These are phyloP conservation scores for Euplagia quadripunctaria DNA, from an alignment of 2,888 invertebrate genomes.

Conservation along the genomic window DNA sequence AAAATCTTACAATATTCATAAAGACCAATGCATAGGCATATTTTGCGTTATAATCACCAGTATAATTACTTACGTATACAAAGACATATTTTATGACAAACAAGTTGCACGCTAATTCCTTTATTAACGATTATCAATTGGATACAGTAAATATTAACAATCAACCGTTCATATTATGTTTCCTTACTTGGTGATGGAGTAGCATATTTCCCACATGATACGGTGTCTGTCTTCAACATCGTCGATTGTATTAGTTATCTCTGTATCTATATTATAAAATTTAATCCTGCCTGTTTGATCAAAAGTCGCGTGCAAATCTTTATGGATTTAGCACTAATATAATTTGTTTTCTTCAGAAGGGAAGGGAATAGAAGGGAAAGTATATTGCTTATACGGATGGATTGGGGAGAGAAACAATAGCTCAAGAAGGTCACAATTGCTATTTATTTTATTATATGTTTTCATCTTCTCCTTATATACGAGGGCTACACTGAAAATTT, in stretches of 20 bases:
- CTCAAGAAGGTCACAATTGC: too few relatives aligned
- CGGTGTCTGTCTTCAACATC: conserved; percentile 51
- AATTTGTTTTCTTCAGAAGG: too few relatives aligned
- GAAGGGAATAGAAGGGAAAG: too few relatives aligned
- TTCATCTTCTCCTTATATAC: too few relatives aligned
- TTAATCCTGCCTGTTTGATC: neutral
- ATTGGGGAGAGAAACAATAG: too few relatives aligned
- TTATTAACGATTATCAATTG: conserved; percentile 51
- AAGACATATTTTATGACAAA: conserved; percentile 52
- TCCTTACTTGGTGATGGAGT: conserved; percentile 53
- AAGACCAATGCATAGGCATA: conserved; percentile 28
- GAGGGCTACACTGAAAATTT: too few relatives aligned
- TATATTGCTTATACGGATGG: too few relatives aligned
- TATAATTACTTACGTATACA: conserved; percentile 36
- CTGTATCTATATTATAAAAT: neutral
- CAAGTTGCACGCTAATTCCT: conserved; percentile 50
- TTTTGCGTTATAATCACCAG: conserved; percentile 39
- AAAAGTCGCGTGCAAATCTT: neutral
- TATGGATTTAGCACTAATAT: too few relatives aligned
- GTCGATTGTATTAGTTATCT: conserved; percentile 51
- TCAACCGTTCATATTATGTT: conserved; percentile 47
- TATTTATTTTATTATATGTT: too few relatives aligned
- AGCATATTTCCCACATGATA: conserved; percentile 67
- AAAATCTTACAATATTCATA: conserved; percentile 12
- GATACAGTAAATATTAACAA: conserved; percentile 45